Evolutionary conservation across 2,888 invertebrate species (phyloP).

Genomic region (Sceliomorpha sp.): DNA sequence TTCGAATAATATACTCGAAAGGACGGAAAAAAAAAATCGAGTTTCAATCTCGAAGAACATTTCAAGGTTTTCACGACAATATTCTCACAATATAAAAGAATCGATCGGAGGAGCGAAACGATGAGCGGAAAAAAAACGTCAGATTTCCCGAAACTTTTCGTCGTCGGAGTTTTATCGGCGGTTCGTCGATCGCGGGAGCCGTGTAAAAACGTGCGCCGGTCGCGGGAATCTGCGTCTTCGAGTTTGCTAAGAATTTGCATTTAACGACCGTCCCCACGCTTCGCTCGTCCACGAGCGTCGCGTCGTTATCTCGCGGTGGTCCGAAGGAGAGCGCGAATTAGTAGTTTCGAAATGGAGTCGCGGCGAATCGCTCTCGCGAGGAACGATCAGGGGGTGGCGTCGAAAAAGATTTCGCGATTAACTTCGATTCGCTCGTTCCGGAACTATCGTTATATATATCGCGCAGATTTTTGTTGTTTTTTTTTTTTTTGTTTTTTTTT

Average conservation of each 20-base stretch:
- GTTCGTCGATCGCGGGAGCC: constrained; percentile 26
- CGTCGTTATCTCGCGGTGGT: constrained; percentile 25
- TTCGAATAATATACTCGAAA: no score
- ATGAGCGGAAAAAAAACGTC: constrained; percentile 29
- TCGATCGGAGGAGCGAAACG: constrained; percentile 24
- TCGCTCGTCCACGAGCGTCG: constrained; percentile 20
- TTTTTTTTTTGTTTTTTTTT: constrained; percentile 2
- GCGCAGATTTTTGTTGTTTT: background rate
- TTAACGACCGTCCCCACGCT: constrained; percentile 38
- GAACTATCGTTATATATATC: background rate
- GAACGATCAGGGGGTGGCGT: constrained; percentile 14
- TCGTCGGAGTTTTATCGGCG: constrained; percentile 40
- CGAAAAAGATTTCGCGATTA: constrained; percentile 26
- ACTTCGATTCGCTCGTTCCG: background rate
- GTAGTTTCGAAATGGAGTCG: constrained; percentile 18
- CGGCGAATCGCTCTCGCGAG: constrained; percentile 4
- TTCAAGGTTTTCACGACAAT: constrained; percentile 38
- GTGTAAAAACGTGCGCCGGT: constrained; percentile 35
- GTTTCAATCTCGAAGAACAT: constrained; percentile 51
- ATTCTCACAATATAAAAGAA: constrained; percentile 42
- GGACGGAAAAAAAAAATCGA: constrained; percentile 54
- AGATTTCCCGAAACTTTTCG: constrained; percentile 34
- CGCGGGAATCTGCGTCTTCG: constrained; percentile 18
- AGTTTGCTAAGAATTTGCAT: constrained; percentile 42
- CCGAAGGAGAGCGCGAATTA: constrained; percentile 22